Evolutionary conservation across 2,113 vertebrate species (phyloP).

Genomic region (Polypterus bichir): DNA sequence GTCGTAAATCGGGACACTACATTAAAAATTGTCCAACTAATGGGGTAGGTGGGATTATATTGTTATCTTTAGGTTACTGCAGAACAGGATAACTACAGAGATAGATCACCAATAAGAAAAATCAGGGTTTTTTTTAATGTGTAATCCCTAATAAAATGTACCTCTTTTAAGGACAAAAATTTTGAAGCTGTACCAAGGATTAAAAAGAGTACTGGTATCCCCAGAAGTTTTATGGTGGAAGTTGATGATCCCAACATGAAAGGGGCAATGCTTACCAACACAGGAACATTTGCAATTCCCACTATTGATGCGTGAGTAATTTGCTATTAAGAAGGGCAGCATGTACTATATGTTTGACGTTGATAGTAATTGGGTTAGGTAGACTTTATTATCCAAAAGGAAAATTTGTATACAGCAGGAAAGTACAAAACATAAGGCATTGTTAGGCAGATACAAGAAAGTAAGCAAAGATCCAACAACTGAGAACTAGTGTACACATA

Average conservation of each 20-base stretch:
- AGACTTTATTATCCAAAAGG: no score
- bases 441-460: no score
- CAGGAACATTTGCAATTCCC: conserved; percentile 83
- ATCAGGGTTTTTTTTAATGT: not conserved
- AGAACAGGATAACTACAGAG: not conserved
- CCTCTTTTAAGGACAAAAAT: conserved; percentile 67
- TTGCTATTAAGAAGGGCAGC: no score
- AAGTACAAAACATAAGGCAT: no score
- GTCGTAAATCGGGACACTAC: conserved; percentile 85
- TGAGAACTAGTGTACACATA: no score
- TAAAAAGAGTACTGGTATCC: conserved; percentile 94
- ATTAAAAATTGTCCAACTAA: conserved; percentile 87
- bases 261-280: conserved; percentile 93
- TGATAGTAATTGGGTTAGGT: not conserved
- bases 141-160: not conserved
- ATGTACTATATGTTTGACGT: no score
- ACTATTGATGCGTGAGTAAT: conserved; percentile 87
- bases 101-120: not conserved
- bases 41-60: conserved; percentile 56
- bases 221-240: conserved; percentile 91
- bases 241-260: conserved; percentile 89
- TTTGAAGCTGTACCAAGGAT: conserved; percentile 73
- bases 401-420: no score
- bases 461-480: no score
- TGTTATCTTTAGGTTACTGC: not conserved